These are phyloP conservation scores for Balearica regulorum DNA, from an alignment of 2,797 vertebrate genomes.

Conservation along the genomic window DNA sequence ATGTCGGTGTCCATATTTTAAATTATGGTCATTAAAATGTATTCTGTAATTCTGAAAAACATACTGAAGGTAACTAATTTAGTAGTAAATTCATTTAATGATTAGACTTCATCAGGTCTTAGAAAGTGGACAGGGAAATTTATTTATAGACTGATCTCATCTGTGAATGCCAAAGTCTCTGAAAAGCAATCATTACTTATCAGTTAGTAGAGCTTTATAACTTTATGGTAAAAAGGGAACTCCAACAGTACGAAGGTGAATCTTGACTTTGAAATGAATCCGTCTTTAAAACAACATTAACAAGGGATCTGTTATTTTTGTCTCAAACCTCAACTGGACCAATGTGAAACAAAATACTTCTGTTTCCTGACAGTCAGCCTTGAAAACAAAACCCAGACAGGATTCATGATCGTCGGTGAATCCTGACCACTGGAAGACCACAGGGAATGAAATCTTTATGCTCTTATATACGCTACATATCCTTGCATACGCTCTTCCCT, in stretches of 20 bases:
- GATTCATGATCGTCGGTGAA: background rate
- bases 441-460: fast-evolving
- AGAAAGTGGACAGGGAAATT: background rate
- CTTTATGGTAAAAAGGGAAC: background rate
- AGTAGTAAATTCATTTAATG: background rate
- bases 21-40: background rate
- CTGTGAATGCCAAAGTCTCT: background rate
- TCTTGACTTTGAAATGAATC: background rate
- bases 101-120: background rate
- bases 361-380: background rate
- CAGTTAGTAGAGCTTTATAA: background rate
- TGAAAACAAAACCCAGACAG: background rate
- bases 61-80: background rate
- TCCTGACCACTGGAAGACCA: background rate
- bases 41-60: background rate
- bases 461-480: fast-evolving
- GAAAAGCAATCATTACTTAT: background rate
- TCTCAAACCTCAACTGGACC: background rate
- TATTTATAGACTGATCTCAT: background rate
- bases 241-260: background rate
- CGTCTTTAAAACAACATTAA: background rate
- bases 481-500: background rate
- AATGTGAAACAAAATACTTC: background rate
- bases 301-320: background rate
- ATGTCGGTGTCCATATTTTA: background rate